These are phyloP conservation scores for Cinclus cinclus DNA, from an alignment of 2,113 vertebrate genomes.

Conservation along the genomic window DNA sequence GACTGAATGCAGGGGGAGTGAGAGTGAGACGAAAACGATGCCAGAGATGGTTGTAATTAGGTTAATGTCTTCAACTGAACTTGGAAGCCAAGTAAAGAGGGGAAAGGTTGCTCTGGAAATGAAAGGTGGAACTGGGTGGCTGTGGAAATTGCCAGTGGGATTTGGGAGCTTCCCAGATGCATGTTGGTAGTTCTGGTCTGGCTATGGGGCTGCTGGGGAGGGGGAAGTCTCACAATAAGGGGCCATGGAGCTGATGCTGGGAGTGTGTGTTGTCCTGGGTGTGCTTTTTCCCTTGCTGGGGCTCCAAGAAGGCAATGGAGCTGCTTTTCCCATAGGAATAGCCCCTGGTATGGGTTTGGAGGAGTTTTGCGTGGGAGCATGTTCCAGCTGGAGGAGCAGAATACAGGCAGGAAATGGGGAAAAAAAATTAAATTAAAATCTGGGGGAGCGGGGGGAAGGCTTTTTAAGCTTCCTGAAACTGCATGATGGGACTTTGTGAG, in stretches of 20 bases:
- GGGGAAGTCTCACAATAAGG: accelerated
- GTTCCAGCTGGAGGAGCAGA: neutral
- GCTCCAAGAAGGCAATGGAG: neutral
- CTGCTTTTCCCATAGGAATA: neutral
- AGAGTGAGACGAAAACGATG: accelerated
- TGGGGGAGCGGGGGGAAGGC: too few relatives aligned
- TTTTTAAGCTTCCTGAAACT: neutral
- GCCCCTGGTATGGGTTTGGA: neutral
- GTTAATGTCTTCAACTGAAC: constrained; percentile 25
- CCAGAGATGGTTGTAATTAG: constrained; percentile 10
- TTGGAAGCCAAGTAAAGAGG: constrained; percentile 20
- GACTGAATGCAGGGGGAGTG: neutral
- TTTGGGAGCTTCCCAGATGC: neutral
- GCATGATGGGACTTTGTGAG: neutral
- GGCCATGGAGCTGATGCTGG: accelerated
- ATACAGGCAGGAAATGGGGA: neutral
- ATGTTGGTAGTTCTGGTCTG: neutral
- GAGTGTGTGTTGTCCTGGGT: neutral
- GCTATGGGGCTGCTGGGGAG: neutral
- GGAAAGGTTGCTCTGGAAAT: constrained; percentile 13
- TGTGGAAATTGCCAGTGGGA: neutral
- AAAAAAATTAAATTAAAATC: neutral
- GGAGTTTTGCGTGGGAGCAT: neutral
- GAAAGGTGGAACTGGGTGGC: neutral
- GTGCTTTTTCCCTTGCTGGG: neutral